phyloP scores from a whole-genome alignment of 1,140 invertebrate genomes.

The Dysdera silvatica region DNA sequence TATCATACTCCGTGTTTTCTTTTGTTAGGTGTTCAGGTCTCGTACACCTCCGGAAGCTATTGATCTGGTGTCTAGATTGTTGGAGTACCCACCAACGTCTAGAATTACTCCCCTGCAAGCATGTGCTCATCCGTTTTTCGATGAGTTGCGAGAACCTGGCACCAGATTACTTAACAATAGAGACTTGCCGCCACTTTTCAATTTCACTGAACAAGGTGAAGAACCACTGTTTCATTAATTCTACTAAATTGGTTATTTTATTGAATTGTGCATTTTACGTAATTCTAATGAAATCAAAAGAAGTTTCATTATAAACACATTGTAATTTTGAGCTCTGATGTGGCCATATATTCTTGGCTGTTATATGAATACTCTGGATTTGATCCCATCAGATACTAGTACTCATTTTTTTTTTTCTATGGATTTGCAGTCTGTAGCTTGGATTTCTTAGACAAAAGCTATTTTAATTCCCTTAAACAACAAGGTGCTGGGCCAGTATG shows the following conservation, averaged over 20 bases:
- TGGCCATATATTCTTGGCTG: too few species aligned
- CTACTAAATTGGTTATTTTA: not conserved
- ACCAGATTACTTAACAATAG: constrained; percentile 85
- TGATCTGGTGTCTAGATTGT: constrained; percentile 84
- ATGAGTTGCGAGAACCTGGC: constrained; percentile 84
- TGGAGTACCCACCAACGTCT: constrained; percentile 95
- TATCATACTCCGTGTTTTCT: not conserved
- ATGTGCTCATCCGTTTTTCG: constrained; percentile 96
- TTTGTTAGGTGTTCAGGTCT: constrained; percentile 82
- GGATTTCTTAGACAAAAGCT: not conserved
- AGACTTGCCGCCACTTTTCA: constrained; percentile 90
- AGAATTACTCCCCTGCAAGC: constrained; percentile 91
- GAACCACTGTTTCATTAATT: not conserved
- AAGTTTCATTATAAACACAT: not conserved
- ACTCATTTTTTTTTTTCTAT: not conserved
- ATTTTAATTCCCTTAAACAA: not conserved
- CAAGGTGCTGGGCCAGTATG: too few species aligned
- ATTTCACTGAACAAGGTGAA: constrained; percentile 87
- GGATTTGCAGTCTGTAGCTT: too few species aligned
- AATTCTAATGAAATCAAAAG: not conserved
- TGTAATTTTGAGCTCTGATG: too few species aligned
- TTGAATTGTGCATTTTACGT: not conserved
- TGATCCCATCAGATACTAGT: too few species aligned
- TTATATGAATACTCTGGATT: too few species aligned
- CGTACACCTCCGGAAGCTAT: constrained; percentile 95